Conservation (phyloP, 2,113 vertebrate species). For the Rhynchopsitta pachyrhyncha region DNA sequence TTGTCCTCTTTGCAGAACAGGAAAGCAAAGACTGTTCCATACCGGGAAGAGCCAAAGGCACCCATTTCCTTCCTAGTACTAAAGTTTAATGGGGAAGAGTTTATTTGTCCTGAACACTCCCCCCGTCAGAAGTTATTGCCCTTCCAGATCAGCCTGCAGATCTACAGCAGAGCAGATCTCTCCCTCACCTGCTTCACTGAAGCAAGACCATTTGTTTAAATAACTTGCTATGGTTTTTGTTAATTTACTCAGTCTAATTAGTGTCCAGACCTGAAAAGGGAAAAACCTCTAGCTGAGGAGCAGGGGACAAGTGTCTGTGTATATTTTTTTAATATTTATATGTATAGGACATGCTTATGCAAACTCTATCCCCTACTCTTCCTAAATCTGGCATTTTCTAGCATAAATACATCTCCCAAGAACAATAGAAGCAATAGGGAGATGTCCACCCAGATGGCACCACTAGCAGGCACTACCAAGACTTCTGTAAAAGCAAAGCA, state of each 20-base stretch:
- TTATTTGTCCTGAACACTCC: neutral
- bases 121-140: neutral
- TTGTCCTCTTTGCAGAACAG: neutral
- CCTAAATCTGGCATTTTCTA: neutral
- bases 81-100: fast-evolving
- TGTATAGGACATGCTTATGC: neutral
- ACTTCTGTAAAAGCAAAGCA: neutral
- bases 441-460: neutral
- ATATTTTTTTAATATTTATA: neutral
- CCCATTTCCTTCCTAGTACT: fast-evolving
- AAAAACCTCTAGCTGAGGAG: neutral
- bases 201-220: neutral
- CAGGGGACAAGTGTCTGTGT: fast-evolving
- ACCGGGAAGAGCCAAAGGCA: neutral
- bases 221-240: neutral
- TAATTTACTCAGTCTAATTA: neutral
- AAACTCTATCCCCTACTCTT: neutral
- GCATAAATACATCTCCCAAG: neutral
- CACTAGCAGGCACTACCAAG: neutral
- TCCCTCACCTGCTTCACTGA: neutral
- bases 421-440: neutral
- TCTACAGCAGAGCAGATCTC: neutral
- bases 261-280: neutral
- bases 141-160: neutral
- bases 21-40: neutral